Conservation (phyloP, 2,113 vertebrate genomes). For the Serilophus lunatus region DNA sequence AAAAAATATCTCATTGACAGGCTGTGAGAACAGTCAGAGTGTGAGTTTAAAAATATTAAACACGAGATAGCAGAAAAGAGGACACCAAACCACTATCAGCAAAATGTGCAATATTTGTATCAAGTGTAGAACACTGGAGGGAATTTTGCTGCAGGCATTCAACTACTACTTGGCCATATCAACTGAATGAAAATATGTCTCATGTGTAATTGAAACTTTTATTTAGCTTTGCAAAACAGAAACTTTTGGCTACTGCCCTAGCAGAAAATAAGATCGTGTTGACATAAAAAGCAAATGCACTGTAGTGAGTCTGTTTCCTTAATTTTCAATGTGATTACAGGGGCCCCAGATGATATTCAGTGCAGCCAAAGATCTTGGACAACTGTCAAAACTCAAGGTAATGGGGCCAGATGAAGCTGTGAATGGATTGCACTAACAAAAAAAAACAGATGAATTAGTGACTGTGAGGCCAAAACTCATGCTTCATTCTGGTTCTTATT, state of each 20-base stretch:
- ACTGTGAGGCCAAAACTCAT: background rate
- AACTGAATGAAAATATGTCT: background rate
- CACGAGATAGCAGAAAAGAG: background rate
- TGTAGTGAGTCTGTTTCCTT: background rate
- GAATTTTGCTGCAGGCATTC: background rate
- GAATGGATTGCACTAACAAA: background rate
- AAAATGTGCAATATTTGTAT: background rate
- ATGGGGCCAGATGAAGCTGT: slow-evolving; percentile 20
- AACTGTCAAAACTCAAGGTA: slow-evolving; percentile 98
- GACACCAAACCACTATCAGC: background rate
- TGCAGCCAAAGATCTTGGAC: slow-evolving; percentile 95
- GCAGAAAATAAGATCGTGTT: background rate
- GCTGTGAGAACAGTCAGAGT: background rate
- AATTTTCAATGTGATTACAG: slow-evolving; percentile 70
- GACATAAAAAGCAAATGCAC: background rate
- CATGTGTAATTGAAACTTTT: background rate
- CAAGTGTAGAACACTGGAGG: background rate
- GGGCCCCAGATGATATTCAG: slow-evolving; percentile 98
- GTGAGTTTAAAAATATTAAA: background rate
- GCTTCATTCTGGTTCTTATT: background rate
- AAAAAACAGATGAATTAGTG: background rate
- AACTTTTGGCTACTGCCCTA: background rate
- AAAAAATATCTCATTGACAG: background rate
- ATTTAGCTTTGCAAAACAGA: background rate
- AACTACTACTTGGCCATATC: background rate